These are phyloP conservation scores for Pachyuromys duprasi DNA, from an alignment of 2,797 vertebrate species.

Conservation along the genomic window DNA sequence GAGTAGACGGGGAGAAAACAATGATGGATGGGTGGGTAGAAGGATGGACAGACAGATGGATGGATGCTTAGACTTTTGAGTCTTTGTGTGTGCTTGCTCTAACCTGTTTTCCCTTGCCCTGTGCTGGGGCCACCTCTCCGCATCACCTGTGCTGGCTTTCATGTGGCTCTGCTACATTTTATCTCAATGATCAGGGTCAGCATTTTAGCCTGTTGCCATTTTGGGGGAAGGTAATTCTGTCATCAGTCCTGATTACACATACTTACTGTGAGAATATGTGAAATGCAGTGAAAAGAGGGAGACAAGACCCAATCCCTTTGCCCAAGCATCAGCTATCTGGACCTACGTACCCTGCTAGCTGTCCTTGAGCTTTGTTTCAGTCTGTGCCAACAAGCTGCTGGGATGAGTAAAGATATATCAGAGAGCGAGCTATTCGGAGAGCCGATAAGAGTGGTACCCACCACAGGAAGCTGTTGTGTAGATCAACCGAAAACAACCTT, in stretches of 20 bases:
- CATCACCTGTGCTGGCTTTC: neutral
- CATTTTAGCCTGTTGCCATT: neutral
- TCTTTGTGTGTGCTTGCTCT: neutral
- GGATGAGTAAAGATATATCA: neutral
- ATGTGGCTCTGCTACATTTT: neutral
- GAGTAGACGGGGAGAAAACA: neutral
- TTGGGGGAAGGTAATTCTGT: neutral
- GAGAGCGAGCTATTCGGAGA: conserved; percentile 1
- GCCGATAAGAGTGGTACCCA: neutral
- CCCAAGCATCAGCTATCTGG: neutral
- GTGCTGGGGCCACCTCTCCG: neutral
- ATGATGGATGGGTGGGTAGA: neutral
- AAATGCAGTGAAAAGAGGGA: neutral
- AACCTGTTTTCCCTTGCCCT: neutral
- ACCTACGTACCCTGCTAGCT: neutral
- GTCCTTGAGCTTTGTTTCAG: conserved; percentile 25
- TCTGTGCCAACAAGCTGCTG: neutral
- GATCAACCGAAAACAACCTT: conserved; percentile 15
- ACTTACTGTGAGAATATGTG: neutral
- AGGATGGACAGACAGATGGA: neutral
- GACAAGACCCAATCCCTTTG: neutral
- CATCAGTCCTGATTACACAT: neutral
- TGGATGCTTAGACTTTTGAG: neutral
- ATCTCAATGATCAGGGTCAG: neutral
- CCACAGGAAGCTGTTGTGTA: neutral